Evolutionary conservation across 2,888 invertebrate species (phyloP).

Genomic region (Lepidochrysops patricia): DNA sequence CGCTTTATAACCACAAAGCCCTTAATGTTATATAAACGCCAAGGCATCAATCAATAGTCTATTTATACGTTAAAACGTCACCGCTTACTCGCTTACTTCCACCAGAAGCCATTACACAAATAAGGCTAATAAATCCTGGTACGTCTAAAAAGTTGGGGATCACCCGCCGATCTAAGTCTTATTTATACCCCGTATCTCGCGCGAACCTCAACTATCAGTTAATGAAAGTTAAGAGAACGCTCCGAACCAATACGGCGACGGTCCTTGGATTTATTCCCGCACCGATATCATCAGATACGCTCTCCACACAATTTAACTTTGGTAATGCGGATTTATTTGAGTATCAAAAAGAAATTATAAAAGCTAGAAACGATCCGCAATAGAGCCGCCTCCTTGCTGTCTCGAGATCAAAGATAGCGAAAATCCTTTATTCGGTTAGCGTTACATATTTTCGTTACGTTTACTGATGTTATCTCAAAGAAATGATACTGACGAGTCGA

Average conservation of each 20-base stretch:
- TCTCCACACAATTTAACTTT: conserved; percentile 65
- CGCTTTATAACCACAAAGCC: no score
- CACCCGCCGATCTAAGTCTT: conserved; percentile 30
- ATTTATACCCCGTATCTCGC: conserved; percentile 28
- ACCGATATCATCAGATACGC: conserved; percentile 61
- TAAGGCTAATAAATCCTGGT: conserved; percentile 2
- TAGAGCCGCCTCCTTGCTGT: conserved; percentile 15
- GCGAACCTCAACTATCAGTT: conserved; percentile 60
- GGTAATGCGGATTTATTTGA: conserved; percentile 49
- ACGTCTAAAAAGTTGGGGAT: conserved; percentile 34
- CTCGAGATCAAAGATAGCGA: conserved; percentile 8
- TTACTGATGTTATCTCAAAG: not conserved
- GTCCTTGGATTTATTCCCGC: conserved; percentile 54
- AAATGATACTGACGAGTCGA: not conserved
- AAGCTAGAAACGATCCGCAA: conserved; percentile 24
- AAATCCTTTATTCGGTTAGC: not conserved
- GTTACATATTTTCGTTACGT: not conserved
- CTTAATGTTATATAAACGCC: not conserved
- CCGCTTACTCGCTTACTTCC: not conserved
- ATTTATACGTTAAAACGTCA: not conserved
- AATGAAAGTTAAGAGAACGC: conserved; percentile 72
- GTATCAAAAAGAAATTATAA: conserved; percentile 69
- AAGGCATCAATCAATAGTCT: not conserved
- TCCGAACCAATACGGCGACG: conserved; percentile 61
- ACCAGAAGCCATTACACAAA: not conserved